Base-by-base conservation (phyloP, 2,888 invertebrate genomes). In the Eugnorisma glareosa region DNA sequence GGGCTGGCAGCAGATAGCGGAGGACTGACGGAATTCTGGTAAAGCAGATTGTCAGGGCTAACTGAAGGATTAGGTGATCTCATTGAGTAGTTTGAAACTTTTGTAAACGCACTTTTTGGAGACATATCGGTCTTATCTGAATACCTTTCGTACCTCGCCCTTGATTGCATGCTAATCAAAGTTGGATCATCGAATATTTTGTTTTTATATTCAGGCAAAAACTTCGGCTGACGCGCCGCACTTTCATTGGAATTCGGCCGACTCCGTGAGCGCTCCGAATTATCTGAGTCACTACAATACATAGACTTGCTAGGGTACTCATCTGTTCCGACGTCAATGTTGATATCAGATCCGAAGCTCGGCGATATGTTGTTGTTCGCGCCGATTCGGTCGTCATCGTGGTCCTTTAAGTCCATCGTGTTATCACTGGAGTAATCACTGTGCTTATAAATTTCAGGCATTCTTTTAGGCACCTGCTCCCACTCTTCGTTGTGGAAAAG, bases 41-140 rank as follows among this genome's bases (percentile, higher is more conserved):
- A 98, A 82, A 98, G 97, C 67, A 98, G 94, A 87, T 98, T 97
- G 88, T 98, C 98, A 0, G 98, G 98, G 83, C 98, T 98, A 35
- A 98, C 96, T 0, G 98, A 98, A 31, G 98, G 97, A 84, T 98
- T 97, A 0, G 98, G 98, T 1, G 98, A 98, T 66, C 97, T 92
- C 57, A 97, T 95, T 10, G 93, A 90, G 82, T 90, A 95, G 86
- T 96, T 96, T 2, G 96, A 93, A 24, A 99, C 98, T 97, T 99
- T 99, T 1, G 98, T 99, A 90, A 99, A 99, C 13, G 99, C 99
- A 95, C 98, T 98, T 90, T 97, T 97, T 0, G 97, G 97, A 0
- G 97, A 97, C 84, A 97, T 93, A 10, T 97, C 97, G 1, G 93
- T 90, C 69, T 96, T 97, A 57, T 97, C 97, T 64, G 91, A 88